phyloP scores from a whole-genome alignment of 2,113 vertebrate species.

The Pardalotus punctatus region DNA sequence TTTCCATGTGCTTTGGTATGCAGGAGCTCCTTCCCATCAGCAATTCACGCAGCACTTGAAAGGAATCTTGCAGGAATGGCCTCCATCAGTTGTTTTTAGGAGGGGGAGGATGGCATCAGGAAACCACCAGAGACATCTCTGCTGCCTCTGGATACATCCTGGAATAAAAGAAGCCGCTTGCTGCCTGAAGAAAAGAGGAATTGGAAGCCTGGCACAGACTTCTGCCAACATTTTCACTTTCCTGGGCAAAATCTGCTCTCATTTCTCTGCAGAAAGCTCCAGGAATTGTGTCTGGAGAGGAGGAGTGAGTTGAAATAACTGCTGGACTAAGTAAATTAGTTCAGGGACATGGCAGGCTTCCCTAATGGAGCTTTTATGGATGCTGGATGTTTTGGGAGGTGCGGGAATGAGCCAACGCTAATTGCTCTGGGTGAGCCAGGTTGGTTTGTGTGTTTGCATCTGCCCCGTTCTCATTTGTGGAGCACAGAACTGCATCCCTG shows the following conservation, averaged over 20 bases:
- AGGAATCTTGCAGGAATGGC: background rate
- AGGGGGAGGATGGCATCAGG: background rate
- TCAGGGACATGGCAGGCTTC: background rate
- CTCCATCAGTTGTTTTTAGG: background rate
- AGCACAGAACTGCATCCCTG: background rate
- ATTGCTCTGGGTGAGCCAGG: background rate
- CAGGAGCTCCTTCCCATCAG: background rate
- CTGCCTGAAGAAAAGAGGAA: slow-evolving; percentile 13
- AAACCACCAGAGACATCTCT: background rate
- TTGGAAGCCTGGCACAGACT: background rate
- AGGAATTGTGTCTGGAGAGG: background rate
- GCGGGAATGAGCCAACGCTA: background rate
- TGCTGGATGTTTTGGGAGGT: background rate
- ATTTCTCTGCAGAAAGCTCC: background rate
- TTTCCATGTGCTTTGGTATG: background rate
- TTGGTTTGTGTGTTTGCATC: background rate
- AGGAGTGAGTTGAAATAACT: background rate
- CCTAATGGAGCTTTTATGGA: accelerated
- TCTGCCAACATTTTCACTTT: background rate
- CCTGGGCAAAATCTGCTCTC: background rate
- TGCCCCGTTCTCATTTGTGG: background rate
- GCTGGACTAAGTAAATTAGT: background rate
- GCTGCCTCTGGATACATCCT: background rate
- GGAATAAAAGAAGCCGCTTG: background rate
- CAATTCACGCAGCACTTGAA: background rate